Evolutionary conservation across 1,140 invertebrate genomes (phyloP), one percentile per base, ranked within the genome.

Genomic region (Aphis craccivora): DNA sequence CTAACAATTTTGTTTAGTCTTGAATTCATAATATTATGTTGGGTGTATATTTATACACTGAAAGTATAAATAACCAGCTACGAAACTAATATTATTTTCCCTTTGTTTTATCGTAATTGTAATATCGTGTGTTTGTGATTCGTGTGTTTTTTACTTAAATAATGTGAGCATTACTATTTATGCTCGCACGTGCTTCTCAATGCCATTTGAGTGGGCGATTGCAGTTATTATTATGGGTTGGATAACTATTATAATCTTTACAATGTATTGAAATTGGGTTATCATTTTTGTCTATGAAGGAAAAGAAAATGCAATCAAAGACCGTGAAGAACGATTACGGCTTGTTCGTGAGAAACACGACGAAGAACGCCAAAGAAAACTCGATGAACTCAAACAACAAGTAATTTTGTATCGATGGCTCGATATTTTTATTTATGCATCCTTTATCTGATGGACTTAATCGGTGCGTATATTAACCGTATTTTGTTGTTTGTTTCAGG

Each of bases 381-480:
- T 98, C 94, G 97, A 98, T 95, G 98, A 98, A 96, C 96, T 98
- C 94, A 97, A 97, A 94, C 97, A 97, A 95, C 97, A 98, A 94
- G 95, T 95, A 94, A 94, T 93, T 91, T 86, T 43, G 20, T 94
- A n/a, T 60, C 60, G 60, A 67, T 67, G 30, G 9, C 3, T 30
- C 60, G 30, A 67, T 67, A 67, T 30, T 9, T 76, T 76, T 30
- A 30, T 60, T 76, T 67, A 18, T 67, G 11, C 14, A 67, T n/a
- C 18, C 30, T 35, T 76, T 76, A n/a, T 76, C 14, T 14, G 14
- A 1, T n/a, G 30, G 30, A 20, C 60, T n/a, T 76, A 35, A 76
- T 76, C n/a, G 4, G 4, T 67, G 30, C 11, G 60, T 67, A 60
- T 6, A 18, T 76, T 76, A 76, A 76, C 23, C 30, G 43, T 88